Percentiles rank a stretch among this genome's conserved stretches.
Conservation (phyloP, 2,113 vertebrate genomes). For the Eubucco bourcierii region DNA sequence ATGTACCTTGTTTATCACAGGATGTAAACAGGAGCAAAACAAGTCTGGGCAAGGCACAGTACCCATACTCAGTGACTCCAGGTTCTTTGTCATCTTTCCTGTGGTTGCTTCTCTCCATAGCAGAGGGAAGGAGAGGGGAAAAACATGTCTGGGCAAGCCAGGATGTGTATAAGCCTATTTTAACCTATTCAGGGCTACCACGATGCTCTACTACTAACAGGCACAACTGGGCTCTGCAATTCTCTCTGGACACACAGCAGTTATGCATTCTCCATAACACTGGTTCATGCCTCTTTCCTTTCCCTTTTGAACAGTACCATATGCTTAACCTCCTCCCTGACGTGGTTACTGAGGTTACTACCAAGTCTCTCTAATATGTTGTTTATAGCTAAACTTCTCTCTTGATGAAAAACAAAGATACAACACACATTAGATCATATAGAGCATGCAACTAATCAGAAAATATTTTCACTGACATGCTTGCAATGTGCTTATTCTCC, state of each 20-base stretch:
- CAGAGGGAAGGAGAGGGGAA: too few species aligned
- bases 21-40: too few species aligned
- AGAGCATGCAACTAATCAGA: background rate
- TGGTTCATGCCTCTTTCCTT: background rate
- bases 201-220: background rate
- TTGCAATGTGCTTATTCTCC: background rate
- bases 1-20: too few species aligned
- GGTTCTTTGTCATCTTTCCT: too few species aligned
- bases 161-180: too few species aligned
- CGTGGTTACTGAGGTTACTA: background rate
- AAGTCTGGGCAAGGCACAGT: too few species aligned
- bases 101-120: too few species aligned
- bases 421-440: rapidly evolving
- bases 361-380: background rate
- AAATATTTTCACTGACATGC: rapidly evolving
- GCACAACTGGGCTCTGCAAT: background rate
- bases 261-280: rapidly evolving
- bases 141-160: too few species aligned
- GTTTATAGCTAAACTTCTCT: background rate
- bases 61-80: too few species aligned
- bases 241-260: background rate
- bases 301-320: too few species aligned
- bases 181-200: too few species aligned
- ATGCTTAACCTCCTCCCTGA: background rate
- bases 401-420: background rate